phyloP scores from a whole-genome alignment of 2,113 vertebrate species.

The Formicarius rufipectus region DNA sequence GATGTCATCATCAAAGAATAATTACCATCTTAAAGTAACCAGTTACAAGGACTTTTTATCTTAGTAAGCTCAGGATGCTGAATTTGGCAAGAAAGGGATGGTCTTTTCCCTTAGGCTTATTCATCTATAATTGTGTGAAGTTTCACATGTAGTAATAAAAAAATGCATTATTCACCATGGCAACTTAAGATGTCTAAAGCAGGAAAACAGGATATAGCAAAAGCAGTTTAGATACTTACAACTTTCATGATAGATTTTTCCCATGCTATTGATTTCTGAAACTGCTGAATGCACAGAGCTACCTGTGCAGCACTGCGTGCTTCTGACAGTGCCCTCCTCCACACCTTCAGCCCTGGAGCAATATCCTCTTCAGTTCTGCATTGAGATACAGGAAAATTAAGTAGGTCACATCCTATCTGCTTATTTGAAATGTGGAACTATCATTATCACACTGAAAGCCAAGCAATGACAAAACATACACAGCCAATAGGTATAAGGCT shows the following conservation, averaged over 20 bases:
- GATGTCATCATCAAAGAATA: background rate
- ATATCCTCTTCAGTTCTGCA: conserved; percentile 95
- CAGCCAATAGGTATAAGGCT: conserved; percentile 83
- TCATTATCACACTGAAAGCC: conserved; percentile 83
- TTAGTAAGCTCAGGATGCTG: background rate
- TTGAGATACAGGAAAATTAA: conserved; percentile 70
- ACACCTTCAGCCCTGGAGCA: conserved; percentile 95
- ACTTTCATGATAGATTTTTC: conserved; percentile 99
- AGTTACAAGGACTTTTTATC: background rate
- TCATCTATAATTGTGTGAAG: background rate
- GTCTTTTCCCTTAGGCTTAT: background rate
- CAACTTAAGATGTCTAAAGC: background rate
- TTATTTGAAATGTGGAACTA: conserved; percentile 71
- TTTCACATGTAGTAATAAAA: background rate
- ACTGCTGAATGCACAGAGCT: conserved; percentile 97
- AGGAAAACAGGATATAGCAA: conserved; percentile 28
- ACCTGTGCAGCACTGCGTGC: conserved; percentile 94
- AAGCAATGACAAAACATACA: conserved; percentile 85
- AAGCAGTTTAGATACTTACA: conserved; percentile 80
- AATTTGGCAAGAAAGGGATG: background rate
- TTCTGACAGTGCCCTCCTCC: conserved; percentile 93
- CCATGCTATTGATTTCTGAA: conserved; percentile 99
- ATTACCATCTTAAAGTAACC: background rate
- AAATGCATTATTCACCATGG: background rate
- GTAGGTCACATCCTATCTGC: conserved; percentile 69